Evolutionary conservation across 2,888 invertebrate species (phyloP).

Genomic region (Chironomus riparius): DNA sequence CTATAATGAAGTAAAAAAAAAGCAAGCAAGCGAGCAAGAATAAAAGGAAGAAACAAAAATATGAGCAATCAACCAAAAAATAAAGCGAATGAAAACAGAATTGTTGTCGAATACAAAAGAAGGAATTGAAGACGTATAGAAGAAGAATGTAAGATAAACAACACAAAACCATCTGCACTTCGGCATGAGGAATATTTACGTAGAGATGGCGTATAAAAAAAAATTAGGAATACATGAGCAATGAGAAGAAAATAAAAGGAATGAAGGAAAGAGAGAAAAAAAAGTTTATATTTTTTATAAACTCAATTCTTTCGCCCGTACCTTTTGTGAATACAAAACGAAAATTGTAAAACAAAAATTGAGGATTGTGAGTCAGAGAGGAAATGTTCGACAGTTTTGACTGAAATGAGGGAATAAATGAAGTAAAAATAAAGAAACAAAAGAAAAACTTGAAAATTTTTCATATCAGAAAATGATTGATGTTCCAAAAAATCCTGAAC

Average conservation of each 20-base stretch:
- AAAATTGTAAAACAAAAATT: constrained; percentile 5
- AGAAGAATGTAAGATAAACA: constrained; percentile 17
- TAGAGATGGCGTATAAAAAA: background rate
- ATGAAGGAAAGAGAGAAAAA: background rate
- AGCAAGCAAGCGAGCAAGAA: constrained; percentile 1
- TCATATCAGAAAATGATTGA: background rate
- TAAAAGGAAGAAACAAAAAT: constrained; percentile 5
- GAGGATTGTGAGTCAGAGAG: background rate
- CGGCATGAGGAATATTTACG: constrained; percentile 13
- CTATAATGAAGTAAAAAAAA: background rate
- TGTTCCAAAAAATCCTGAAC: background rate
- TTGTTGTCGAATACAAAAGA: background rate
- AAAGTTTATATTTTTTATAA: constrained; percentile 22
- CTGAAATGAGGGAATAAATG: background rate
- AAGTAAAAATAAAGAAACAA: background rate
- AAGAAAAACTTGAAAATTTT: background rate
- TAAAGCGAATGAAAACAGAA: background rate
- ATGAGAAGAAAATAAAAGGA: no score
- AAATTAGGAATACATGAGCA: no score
- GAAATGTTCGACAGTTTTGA: background rate
- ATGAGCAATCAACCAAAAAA: constrained; percentile 25
- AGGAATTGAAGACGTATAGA: background rate
- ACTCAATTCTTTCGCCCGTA: constrained; percentile 19
- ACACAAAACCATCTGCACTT: constrained; percentile 25
- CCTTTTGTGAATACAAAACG: constrained; percentile 24